phyloP scores from a whole-genome alignment of 1,140 invertebrate species.

The Piezodorus guildinii region DNA sequence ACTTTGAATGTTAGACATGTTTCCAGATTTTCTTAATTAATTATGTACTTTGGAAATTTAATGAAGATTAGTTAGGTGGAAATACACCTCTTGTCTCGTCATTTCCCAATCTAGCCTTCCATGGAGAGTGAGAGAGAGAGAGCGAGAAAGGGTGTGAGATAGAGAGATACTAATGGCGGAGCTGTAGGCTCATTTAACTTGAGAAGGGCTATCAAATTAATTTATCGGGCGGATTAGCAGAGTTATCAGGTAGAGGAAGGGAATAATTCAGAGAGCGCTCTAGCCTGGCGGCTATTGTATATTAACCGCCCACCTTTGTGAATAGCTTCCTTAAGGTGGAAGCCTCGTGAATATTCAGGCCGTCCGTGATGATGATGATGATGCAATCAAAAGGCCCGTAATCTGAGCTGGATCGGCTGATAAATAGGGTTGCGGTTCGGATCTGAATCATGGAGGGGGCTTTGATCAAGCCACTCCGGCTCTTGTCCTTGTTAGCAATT shows the following conservation, averaged over 20 bases:
- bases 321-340: background rate
- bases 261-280: background rate
- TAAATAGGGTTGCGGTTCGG: slow-evolving; percentile 11
- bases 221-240: slow-evolving; percentile 1
- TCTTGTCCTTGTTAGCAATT: too few relatives aligned
- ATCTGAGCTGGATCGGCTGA: slow-evolving; percentile 10
- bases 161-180: background rate
- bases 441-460: background rate
- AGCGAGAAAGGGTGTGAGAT: too few relatives aligned
- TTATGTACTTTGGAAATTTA: too few relatives aligned
- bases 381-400: slow-evolving; percentile 10
- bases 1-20: too few relatives aligned
- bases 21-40: too few relatives aligned
- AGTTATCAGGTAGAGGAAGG: background rate
- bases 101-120: background rate
- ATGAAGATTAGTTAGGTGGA: too few relatives aligned
- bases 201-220: slow-evolving; percentile 3
- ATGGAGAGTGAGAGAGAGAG: too few relatives aligned
- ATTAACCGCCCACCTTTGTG: slow-evolving; percentile 1
- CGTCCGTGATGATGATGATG: slow-evolving; percentile 1
- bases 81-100: background rate
- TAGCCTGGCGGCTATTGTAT: background rate
- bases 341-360: background rate
- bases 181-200: background rate
- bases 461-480: background rate